phyloP scores from a whole-genome alignment of 2,113 vertebrate genomes.

The Nerophis lumbriciformis region DNA sequence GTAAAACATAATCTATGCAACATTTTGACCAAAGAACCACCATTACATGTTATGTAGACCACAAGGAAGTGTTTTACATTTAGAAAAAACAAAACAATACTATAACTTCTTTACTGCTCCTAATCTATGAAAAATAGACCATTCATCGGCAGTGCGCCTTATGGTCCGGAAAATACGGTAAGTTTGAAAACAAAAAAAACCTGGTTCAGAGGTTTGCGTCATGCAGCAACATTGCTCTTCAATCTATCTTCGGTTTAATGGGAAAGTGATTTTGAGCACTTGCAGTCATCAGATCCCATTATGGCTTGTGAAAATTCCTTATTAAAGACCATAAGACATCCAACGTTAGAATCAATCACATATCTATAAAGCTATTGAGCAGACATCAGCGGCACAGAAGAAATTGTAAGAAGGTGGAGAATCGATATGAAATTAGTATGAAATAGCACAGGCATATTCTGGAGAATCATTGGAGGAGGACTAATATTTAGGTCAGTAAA shows the following conservation, averaged over 20 bases:
- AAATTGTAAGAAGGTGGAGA: slow-evolving; percentile 19
- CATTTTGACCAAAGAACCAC: too few relatives aligned
- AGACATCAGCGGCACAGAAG: slow-evolving; percentile 48
- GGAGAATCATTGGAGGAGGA: neutral
- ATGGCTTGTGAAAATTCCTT: slow-evolving; percentile 57
- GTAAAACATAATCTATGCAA: too few relatives aligned
- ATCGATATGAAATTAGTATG: slow-evolving; percentile 41
- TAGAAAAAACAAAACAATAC: too few relatives aligned
- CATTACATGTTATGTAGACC: too few relatives aligned
- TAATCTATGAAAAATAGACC: too few relatives aligned
- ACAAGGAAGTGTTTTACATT: too few relatives aligned
- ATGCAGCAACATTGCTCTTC: slow-evolving; percentile 28
- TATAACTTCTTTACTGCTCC: too few relatives aligned
- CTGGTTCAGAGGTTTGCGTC: slow-evolving; percentile 12
- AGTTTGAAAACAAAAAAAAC: slow-evolving; percentile 12
- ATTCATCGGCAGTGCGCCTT: too few relatives aligned
- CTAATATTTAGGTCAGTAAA: slow-evolving; percentile 16
- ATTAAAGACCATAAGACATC: slow-evolving; percentile 67
- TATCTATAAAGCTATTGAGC: slow-evolving; percentile 67
- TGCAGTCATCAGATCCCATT: slow-evolving; percentile 64
- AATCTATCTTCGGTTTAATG: slow-evolving; percentile 56
- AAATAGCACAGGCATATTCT: too few relatives aligned
- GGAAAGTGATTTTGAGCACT: slow-evolving; percentile 72
- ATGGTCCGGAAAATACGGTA: too few relatives aligned
- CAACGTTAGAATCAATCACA: slow-evolving; percentile 69